phyloP scores from a whole-genome alignment of 1,140 invertebrate genomes.

The Lerema accius region DNA sequence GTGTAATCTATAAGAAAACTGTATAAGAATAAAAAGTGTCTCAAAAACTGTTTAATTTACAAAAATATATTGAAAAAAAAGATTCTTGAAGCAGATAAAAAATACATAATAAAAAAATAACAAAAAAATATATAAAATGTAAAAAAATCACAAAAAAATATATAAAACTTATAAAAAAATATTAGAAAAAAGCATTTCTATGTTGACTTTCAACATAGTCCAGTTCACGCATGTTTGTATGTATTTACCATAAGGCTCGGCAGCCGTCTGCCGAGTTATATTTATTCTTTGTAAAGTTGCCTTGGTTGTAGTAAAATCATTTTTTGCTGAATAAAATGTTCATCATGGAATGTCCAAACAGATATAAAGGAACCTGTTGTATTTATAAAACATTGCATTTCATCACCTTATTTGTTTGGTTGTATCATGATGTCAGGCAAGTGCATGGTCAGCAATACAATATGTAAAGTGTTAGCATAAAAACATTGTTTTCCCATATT shows the following conservation, averaged over 20 bases:
- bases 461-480: no score
- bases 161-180: constrained; percentile 46
- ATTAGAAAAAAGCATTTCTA: constrained; percentile 50
- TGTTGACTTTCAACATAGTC: constrained; percentile 57
- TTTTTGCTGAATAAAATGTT: constrained; percentile 12
- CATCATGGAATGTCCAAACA: constrained; percentile 20
- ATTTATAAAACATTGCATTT: neutral
- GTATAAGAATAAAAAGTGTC: constrained; percentile 66
- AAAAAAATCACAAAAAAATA: constrained; percentile 54
- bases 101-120: constrained; percentile 48
- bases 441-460: constrained; percentile 4
- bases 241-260: constrained; percentile 26
- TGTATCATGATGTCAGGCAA: constrained; percentile 15
- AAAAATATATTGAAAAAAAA: constrained; percentile 57
- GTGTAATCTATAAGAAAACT: constrained; percentile 73
- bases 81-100: constrained; percentile 52
- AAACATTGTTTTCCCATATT: no score
- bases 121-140: constrained; percentile 54
- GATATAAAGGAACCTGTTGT: neutral
- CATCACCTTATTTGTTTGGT: constrained; percentile 13
- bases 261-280: constrained; percentile 23
- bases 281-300: constrained; percentile 16
- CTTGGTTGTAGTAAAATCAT: constrained; percentile 19
- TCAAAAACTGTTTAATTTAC: constrained; percentile 67
- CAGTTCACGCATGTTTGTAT: constrained; percentile 53